Evolutionary conservation across 2,888 invertebrate species (phyloP).

Genomic region (Tinea trinotella): DNA sequence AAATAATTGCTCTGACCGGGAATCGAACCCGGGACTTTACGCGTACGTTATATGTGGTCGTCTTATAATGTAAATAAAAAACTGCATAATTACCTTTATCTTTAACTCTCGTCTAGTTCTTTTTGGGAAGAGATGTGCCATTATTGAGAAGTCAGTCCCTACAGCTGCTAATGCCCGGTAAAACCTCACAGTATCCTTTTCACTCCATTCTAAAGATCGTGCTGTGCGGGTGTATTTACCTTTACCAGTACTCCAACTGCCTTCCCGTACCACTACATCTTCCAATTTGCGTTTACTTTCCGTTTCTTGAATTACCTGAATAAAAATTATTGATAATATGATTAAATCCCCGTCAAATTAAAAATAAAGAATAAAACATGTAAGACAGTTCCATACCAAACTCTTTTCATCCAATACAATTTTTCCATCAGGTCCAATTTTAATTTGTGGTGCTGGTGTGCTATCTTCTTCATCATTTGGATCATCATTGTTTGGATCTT

Average conservation of each 20-base stretch:
- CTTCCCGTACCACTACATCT: slow-evolving; percentile 72
- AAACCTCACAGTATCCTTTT: slow-evolving; percentile 89
- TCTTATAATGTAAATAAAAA: too few species aligned
- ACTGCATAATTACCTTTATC: slow-evolving; percentile 77
- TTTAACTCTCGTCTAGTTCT: slow-evolving; percentile 88
- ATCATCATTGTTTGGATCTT: slow-evolving; percentile 19
- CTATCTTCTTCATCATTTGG: slow-evolving; percentile 30
- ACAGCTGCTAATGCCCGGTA: slow-evolving; percentile 91
- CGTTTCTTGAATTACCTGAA: slow-evolving; percentile 80
- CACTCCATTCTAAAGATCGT: slow-evolving; percentile 81
- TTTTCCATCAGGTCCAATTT: slow-evolving; percentile 88
- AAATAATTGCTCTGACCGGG: too few species aligned
- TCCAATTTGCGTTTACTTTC: slow-evolving; percentile 73
- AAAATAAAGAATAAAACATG: background rate
- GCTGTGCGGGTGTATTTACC: slow-evolving; percentile 78
- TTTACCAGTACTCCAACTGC: slow-evolving; percentile 71
- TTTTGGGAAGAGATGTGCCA: slow-evolving; percentile 86
- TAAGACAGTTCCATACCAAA: slow-evolving; percentile 59
- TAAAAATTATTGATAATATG: slow-evolving; percentile 16
- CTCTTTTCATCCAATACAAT: slow-evolving; percentile 89
- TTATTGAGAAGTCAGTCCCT: slow-evolving; percentile 94
- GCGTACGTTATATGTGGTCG: too few species aligned
- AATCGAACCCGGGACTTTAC: too few species aligned
- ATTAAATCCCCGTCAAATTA: too few species aligned
- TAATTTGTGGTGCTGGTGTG: slow-evolving; percentile 84